Percentiles rank a stretch among this genome's conserved stretches.
Conservation (phyloP, 64 coral and sea anemone genomes). For the Actinia tenebrosa region DNA sequence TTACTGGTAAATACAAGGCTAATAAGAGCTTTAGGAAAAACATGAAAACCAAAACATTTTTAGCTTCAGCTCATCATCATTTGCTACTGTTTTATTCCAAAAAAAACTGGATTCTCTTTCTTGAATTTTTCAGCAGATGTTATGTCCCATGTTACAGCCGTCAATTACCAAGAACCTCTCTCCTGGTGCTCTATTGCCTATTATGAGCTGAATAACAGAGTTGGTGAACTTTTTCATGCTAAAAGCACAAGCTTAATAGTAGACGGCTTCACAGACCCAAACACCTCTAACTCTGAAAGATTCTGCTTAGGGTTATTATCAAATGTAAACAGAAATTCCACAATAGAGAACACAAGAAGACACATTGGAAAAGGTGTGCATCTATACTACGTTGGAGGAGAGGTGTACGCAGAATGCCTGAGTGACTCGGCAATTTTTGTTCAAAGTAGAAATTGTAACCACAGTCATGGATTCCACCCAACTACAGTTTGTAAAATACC, state of each 20-base stretch:
- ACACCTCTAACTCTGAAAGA: slow-evolving; percentile 90
- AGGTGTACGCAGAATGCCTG: slow-evolving; percentile 96
- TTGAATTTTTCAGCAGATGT: slow-evolving; percentile 23
- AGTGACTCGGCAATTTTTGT: slow-evolving; percentile 97
- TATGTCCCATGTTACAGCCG: slow-evolving; percentile 51
- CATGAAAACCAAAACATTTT: no score
- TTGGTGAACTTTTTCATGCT: slow-evolving; percentile 83
- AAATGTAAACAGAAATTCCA: slow-evolving; percentile 95
- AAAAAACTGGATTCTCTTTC: not conserved
- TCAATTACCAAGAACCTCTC: slow-evolving; percentile 94
- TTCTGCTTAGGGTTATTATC: slow-evolving; percentile 94
- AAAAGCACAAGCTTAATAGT: slow-evolving; percentile 89
- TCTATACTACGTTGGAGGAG: slow-evolving; percentile 95
- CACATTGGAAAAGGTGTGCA: slow-evolving; percentile 99
- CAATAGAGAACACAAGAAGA: slow-evolving; percentile 93
- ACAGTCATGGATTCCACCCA: slow-evolving; percentile 91
- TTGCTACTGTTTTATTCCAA: not conserved
- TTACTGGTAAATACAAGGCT: no score
- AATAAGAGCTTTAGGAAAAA: no score
- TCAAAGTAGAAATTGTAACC: slow-evolving; percentile 98
- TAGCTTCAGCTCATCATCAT: no score
- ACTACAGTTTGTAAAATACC: slow-evolving; percentile 99
- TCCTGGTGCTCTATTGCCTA: slow-evolving; percentile 95
- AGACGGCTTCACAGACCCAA: slow-evolving; percentile 97
- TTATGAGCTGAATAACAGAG: slow-evolving; percentile 94